Percentiles rank a stretch among this genome's conserved stretches.
Conservation (phyloP, 2,113 vertebrate species). For the Heloderma charlesbogerti region DNA sequence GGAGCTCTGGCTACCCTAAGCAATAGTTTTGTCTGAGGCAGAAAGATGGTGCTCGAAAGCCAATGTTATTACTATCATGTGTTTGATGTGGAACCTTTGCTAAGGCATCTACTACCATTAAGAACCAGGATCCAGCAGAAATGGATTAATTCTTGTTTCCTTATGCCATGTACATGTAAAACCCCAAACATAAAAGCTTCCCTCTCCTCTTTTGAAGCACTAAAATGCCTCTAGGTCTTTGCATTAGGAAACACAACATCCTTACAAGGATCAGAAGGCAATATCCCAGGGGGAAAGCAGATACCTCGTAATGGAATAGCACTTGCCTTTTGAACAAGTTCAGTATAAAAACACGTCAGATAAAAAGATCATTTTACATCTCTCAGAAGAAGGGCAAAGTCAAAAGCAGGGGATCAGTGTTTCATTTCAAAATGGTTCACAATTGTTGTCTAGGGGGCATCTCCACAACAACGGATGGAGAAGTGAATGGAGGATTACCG, state of each 20-base stretch:
- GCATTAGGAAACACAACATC: slow-evolving; percentile 60
- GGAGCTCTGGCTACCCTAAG: not conserved
- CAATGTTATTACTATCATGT: not conserved
- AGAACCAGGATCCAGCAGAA: slow-evolving; percentile 59
- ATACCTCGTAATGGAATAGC: slow-evolving; percentile 40
- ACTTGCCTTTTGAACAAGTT: slow-evolving; percentile 34
- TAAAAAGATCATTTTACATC: slow-evolving; percentile 40
- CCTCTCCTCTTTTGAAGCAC: slow-evolving; percentile 63
- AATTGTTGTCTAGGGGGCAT: not conserved
- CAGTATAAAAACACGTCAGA: slow-evolving; percentile 48
- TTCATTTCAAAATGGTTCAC: slow-evolving; percentile 39
- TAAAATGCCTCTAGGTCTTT: slow-evolving; percentile 71
- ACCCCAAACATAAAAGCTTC: slow-evolving; percentile 60
- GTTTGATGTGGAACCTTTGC: slow-evolving; percentile 26
- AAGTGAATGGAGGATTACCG: too few species aligned
- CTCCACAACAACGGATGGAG: too few species aligned
- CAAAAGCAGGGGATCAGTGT: slow-evolving; percentile 13
- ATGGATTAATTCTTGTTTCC: slow-evolving; percentile 39
- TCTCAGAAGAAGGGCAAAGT: slow-evolving; percentile 35
- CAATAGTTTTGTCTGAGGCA: not conserved
- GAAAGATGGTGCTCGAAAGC: not conserved
- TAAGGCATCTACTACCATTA: slow-evolving; percentile 51
- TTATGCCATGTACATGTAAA: slow-evolving; percentile 54
- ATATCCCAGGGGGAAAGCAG: slow-evolving; percentile 51
- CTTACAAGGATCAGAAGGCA: slow-evolving; percentile 65